Evolutionary conservation across 2,113 vertebrate genomes (phyloP), one percentile per base, ranked within the genome.

Genomic region (Rissa tridactyla): DNA sequence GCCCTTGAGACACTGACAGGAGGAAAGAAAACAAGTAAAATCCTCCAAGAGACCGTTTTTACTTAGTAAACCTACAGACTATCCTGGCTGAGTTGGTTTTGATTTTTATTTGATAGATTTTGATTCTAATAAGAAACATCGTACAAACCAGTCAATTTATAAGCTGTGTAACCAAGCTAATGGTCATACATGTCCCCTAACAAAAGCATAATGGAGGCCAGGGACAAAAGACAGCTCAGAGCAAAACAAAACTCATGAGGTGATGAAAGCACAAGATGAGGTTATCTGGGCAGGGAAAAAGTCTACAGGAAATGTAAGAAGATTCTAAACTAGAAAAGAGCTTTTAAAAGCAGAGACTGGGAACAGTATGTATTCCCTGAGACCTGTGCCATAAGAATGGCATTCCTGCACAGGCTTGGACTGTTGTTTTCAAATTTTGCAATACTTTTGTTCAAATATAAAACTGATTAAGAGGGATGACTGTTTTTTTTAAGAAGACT

Each of bases 261-360:
- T 91, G 76, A 57, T 92, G 77, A 87, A 93, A 95, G 85, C 27
- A 84, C 62, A 85, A 77, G 25, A 82, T 44, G 82, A 85, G 30
- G 44, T 92, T 96, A 78, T 82, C 86, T 64, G 58, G 49, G n/a
- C 66, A 91, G 32, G n/a, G 36, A 42, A 76, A 94, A 89, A 64
- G 9, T 61, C 65, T 70, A 72, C 82, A 54, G 88, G 81, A 94
- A 92, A 92, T 82, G 27, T 91, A 87, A 85, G 36, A 93, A 86
- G 68, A 80, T 85, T 77, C 42, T 82, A 73, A 88, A 14, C 0
- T 54, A 49, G 52, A 78, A 90, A 91, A 75, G 55, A 71, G 36
- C 10, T 81, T 91, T 89, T 69, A 44, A 83, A 92, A 87, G 49
- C 29, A 54, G 61, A 88, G 32, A 23, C 19, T 61, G 57, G 9